phyloP scores from a whole-genome alignment of 2,113 vertebrate genomes.

The Takifugu bimaculatus region DNA sequence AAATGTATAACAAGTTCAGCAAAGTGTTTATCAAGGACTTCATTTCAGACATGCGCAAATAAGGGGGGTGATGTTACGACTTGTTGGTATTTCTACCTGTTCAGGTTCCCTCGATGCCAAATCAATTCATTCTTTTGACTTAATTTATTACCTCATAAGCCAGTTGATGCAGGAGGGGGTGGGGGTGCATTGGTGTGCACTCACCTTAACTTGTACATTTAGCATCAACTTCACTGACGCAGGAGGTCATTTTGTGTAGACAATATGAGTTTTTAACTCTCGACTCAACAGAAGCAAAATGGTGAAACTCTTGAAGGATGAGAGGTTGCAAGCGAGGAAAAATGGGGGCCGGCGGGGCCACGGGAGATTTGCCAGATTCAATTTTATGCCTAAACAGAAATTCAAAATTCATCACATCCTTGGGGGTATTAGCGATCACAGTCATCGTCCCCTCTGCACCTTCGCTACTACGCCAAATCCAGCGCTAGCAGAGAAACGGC shows the following conservation, averaged over 20 bases:
- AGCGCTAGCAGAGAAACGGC: slow-evolving; percentile 7
- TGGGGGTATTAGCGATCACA: slow-evolving; percentile 48
- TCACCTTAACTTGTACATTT: background rate
- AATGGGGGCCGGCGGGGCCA: slow-evolving; percentile 45
- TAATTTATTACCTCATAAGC: too few species aligned
- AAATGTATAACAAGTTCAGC: too few species aligned
- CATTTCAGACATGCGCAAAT: too few species aligned
- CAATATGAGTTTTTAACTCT: slow-evolving; percentile 46
- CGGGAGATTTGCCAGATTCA: slow-evolving; percentile 62
- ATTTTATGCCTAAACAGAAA: slow-evolving; percentile 72
- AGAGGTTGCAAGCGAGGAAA: slow-evolving; percentile 49
- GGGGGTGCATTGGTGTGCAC: background rate
- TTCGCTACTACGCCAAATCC: slow-evolving; percentile 48
- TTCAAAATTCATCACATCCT: slow-evolving; percentile 66
- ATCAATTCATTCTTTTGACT: too few species aligned
- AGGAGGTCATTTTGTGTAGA: slow-evolving; percentile 37
- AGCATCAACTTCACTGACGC: slow-evolving; percentile 20
- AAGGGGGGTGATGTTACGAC: too few species aligned
- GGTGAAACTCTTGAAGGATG: slow-evolving; percentile 57
- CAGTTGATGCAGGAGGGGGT: too few species aligned
- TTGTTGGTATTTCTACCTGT: too few species aligned
- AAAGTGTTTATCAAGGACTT: too few species aligned
- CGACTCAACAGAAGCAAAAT: slow-evolving; percentile 44
- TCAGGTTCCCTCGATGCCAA: too few species aligned
- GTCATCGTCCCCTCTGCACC: slow-evolving; percentile 48